Evolutionary conservation across 2,888 invertebrate genomes (phyloP).

Genomic region (Galerucella pusilla): DNA sequence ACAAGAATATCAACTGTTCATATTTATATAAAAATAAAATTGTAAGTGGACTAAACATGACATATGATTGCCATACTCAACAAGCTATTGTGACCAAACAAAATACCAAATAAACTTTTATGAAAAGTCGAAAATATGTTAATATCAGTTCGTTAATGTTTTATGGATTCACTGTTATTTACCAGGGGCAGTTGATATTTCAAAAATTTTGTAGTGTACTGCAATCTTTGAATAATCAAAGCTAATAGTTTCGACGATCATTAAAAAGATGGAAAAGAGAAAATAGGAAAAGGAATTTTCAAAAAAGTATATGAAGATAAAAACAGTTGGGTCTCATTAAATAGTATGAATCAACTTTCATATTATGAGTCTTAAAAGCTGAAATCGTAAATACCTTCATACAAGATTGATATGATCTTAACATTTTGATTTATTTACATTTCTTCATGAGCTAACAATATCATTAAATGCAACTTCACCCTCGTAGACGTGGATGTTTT

Average conservation of each 20-base stretch:
- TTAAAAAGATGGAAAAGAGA: too few relatives aligned
- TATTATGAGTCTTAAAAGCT: background rate
- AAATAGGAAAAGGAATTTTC: too few relatives aligned
- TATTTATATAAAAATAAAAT: constrained; percentile 44
- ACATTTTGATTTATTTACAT: background rate
- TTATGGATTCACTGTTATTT: constrained; percentile 27
- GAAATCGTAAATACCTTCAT: background rate
- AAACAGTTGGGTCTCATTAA: too few relatives aligned
- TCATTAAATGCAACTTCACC: background rate
- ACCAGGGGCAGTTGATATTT: background rate
- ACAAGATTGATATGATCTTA: background rate
- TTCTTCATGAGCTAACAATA: background rate
- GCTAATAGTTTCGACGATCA: background rate
- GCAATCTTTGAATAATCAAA: too few relatives aligned
- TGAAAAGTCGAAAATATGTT: constrained; percentile 32
- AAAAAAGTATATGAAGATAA: too few relatives aligned
- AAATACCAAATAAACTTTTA: constrained; percentile 28
- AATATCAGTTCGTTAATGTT: constrained; percentile 30
- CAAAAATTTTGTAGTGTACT: background rate
- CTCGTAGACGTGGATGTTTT: constrained; percentile 25
- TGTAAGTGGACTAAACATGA: constrained; percentile 46
- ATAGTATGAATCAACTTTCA: too few relatives aligned
- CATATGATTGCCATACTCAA: constrained; percentile 42
- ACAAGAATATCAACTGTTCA: constrained; percentile 45
- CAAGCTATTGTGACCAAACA: constrained; percentile 19